Evolutionary conservation across 2,113 vertebrate genomes (phyloP), one percentile per base, ranked within the genome.

Genomic region (Myrmecophaga tridactyla): DNA sequence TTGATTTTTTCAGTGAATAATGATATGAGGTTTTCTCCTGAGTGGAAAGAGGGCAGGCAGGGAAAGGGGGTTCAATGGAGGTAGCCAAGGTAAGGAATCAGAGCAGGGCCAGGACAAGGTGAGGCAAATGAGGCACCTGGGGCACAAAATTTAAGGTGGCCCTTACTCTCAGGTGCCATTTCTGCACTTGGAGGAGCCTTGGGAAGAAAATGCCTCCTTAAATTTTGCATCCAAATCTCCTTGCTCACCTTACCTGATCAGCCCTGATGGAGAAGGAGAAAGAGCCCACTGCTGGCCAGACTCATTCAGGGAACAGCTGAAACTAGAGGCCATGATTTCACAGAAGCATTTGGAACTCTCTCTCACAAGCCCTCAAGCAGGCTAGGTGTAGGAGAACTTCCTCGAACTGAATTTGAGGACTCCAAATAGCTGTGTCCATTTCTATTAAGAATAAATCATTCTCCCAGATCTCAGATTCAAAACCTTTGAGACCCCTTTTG

Each of bases 81-180:
- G 25, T 17, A 7, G 46, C 20, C 4, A 17, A 0, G 1, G 10
- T 5, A 3, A 10, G n/a, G 41, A 62, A 56, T 0, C 25, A 3
- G 53, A 56, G 53, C 53, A 56, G 53, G 53, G 53, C 53, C 53
- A 56, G 53, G 17, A 18, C 53, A 56, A 18, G 53, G 17, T 17
- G 14, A 56, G 17, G 15, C 53, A 56, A 56, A 17, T 56, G 53
- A 56, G 53, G 15, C 15, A 4, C 3, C 53, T 56, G 17, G 53
- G 53, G 53, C 53, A 20, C 53, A 56, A 56, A 56, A 18, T 18
- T 56, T 18, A 56, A 18, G 15, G 53, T 18, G 53, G 15, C 53
- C 4, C 53, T 56, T 18, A 56, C 53, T 56, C 53, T 56, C 53
- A 20, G 51, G 15, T 56, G 53, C 53, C 53, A 56, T 20, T 18